Evolutionary conservation across 2,113 vertebrate genomes (phyloP), one percentile per base, ranked within the genome.

Genomic region (Hemicordylus capensis): DNA sequence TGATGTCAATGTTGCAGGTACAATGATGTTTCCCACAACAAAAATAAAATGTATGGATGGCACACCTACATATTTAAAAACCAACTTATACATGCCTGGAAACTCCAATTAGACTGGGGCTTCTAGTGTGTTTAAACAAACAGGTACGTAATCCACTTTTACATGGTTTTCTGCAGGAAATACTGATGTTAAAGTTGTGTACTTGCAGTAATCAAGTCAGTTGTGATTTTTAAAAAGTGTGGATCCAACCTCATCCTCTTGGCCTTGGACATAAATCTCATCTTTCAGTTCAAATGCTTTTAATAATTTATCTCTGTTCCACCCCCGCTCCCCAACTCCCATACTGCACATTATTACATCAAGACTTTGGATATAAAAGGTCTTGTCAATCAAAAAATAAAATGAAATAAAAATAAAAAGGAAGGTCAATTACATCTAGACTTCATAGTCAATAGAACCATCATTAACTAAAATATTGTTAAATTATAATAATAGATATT

Each of bases 251-350:
- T 56, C 54, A 77, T 39, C 28, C 31, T 77, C 9, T 7, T 0
- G 1, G 15, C 59, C 51, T 85, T 42, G 80, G 39, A 48, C 59
- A 86, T 48, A 78, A 82, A 83, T 19, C 3, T 83, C 46, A 85
- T 84, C 75, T 88, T 84, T 89, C 4, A 61, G 73, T 88, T 12
- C 1, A 80, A 87, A 84, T 11, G 83, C 48, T 85, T 46, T 54
- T 74, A 73, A 87, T 22, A 64, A 1, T 12, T 1, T 76, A 83
- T 78, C 37, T 15, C n/a, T n/a, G n/a, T n/a, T n/a, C n/a, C n/a
- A n/a, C n/a, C n/a, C n/a, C n/a, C n/a, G n/a, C n/a, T n/a, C n/a
- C n/a, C n/a, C n/a, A n/a, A n/a, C n/a, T n/a, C n/a, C n/a, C 83
- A 12, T 75, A 28, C 78, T 82, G 44, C 64, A 78, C 83, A 85